These are phyloP conservation scores for Mycteria americana DNA, from an alignment of 2,797 vertebrate species.

Conservation along the genomic window DNA sequence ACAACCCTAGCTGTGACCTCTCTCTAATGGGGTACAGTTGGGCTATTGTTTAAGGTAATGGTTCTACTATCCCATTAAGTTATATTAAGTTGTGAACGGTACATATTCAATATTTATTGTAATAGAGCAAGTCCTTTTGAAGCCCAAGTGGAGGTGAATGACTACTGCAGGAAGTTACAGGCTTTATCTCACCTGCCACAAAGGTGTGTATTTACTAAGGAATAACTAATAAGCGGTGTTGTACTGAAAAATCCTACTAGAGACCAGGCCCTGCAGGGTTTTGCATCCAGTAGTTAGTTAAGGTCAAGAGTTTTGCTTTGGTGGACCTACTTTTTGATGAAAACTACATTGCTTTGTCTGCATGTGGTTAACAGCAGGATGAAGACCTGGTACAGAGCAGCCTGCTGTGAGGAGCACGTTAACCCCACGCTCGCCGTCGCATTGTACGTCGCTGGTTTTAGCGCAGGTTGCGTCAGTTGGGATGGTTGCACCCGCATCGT, in stretches of 20 bases:
- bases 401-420: neutral
- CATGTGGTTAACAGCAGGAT: neutral
- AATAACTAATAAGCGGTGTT: accelerated
- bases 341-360: neutral
- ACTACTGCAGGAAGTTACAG: neutral
- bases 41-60: neutral
- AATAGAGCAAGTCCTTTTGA: neutral
- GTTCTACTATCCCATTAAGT: neutral
- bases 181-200: neutral
- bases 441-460: accelerated
- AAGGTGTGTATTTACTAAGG: neutral
- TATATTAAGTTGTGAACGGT: neutral
- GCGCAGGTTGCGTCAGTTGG: accelerated
- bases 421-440: accelerated
- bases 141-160: neutral
- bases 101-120: neutral
- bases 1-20: neutral
- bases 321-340: neutral
- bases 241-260: neutral
- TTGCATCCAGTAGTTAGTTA: neutral
- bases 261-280: neutral
- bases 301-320: neutral
- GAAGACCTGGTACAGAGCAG: neutral
- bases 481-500: neutral
- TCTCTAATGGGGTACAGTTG: neutral